phyloP scores from a whole-genome alignment of 1,140 invertebrate species.

The Arctopsyche grandis region DNA sequence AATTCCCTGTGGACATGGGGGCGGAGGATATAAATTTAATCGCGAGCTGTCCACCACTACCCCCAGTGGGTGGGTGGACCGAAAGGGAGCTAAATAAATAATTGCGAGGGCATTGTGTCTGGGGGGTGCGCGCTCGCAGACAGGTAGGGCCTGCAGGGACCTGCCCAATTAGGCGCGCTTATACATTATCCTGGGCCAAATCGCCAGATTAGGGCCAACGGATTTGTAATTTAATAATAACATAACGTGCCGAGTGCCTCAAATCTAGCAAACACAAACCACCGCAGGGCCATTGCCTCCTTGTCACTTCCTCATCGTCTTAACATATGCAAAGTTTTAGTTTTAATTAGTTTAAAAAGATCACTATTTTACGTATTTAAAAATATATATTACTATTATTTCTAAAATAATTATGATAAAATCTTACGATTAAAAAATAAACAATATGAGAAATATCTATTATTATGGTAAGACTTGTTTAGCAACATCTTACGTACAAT shows the following conservation, averaged over 20 bases:
- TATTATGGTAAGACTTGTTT: not conserved
- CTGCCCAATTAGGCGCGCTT: slow-evolving; percentile 54
- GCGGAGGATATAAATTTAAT: slow-evolving; percentile 50
- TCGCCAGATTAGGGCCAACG: slow-evolving; percentile 53
- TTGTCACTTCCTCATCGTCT: too few species aligned
- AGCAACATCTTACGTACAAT: not conserved
- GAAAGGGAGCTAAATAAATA: slow-evolving; percentile 50
- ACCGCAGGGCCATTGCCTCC: not conserved
- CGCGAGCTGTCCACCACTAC: not conserved
- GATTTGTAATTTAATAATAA: slow-evolving; percentile 56
- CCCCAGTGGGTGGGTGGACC: not conserved
- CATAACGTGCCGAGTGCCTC: slow-evolving; percentile 52
- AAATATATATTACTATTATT: too few species aligned
- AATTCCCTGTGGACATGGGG: slow-evolving; percentile 19
- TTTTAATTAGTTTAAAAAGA: too few species aligned
- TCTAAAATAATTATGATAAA: too few species aligned
- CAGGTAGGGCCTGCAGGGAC: slow-evolving; percentile 49
- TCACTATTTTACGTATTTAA: too few species aligned
- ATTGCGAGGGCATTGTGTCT: slow-evolving; percentile 49
- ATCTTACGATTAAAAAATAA: too few species aligned
- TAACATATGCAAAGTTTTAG: too few species aligned
- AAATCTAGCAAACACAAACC: slow-evolving; percentile 44
- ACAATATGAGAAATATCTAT: too few species aligned
- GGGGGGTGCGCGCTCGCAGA: slow-evolving; percentile 28
- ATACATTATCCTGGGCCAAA: slow-evolving; percentile 54